Conservation (phyloP, 2,797 vertebrate species). For the Sebastes minor region DNA sequence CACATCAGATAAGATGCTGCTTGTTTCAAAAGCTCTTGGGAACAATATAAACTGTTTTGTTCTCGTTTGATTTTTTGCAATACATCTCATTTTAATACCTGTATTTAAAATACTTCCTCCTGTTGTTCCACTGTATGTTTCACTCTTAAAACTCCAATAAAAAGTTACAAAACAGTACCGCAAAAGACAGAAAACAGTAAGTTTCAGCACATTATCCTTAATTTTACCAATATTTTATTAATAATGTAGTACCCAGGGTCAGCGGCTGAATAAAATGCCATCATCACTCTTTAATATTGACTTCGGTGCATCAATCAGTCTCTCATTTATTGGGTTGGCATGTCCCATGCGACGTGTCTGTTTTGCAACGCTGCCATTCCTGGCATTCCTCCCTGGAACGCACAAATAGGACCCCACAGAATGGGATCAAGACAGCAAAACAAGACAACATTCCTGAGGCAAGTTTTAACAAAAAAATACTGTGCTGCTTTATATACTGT, state of each 20-base stretch:
- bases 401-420: slow-evolving; percentile 66
- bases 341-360: slow-evolving; percentile 50
- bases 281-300: slow-evolving; percentile 44
- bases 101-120: not conserved
- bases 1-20: slow-evolving; percentile 24
- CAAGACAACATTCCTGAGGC: slow-evolving; percentile 74
- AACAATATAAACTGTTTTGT: slow-evolving; percentile 6
- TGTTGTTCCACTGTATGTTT: not conserved
- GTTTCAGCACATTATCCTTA: not conserved
- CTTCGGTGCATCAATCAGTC: slow-evolving; percentile 56
- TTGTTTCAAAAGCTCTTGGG: slow-evolving; percentile 13
- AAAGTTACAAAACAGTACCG: not conserved
- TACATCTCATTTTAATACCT: not conserved
- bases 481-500: slow-evolving; percentile 27
- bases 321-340: slow-evolving; percentile 47
- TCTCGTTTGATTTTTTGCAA: not conserved
- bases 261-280: slow-evolving; percentile 30
- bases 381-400: slow-evolving; percentile 64
- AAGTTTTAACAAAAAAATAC: slow-evolving; percentile 70
- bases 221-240: not conserved
- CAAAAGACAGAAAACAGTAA: not conserved
- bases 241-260: not conserved
- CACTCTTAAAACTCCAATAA: not conserved
- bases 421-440: slow-evolving; percentile 55
- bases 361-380: slow-evolving; percentile 68